Conservation (phyloP, 2,113 vertebrate genomes). For the Potamarius usumacintae region DNA sequence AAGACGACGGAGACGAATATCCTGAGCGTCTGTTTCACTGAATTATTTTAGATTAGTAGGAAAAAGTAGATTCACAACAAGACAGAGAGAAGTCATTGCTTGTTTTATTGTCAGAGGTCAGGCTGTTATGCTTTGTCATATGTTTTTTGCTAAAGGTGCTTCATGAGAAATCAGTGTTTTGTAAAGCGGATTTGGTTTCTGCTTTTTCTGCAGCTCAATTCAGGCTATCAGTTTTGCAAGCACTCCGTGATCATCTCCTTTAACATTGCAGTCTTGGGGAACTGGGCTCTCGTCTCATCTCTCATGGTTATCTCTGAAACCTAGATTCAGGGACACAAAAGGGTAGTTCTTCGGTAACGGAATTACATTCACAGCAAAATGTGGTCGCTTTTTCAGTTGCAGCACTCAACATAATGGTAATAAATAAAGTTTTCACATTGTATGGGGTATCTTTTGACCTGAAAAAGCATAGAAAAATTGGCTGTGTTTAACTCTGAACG, state of each 20-base stretch:
- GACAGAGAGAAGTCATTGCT: neutral
- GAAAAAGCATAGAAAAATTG: too few relatives aligned
- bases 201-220: neutral
- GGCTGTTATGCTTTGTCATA: neutral
- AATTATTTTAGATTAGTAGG: neutral
- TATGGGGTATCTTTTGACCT: too few relatives aligned
- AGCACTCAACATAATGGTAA: too few relatives aligned
- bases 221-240: neutral
- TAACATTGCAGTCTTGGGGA: neutral
- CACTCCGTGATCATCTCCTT: neutral
- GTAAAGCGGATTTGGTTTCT: neutral
- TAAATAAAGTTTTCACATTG: too few relatives aligned
- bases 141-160: neutral
- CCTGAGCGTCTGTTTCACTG: neutral
- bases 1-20: slow-evolving; percentile 5
- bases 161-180: neutral
- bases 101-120: slow-evolving; percentile 8
- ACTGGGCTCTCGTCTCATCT: neutral
- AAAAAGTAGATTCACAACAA: neutral
- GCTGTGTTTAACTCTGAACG: too few relatives aligned
- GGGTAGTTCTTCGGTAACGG: too few relatives aligned
- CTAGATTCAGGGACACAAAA: too few relatives aligned
- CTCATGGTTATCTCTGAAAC: neutral
- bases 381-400: too few relatives aligned
- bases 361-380: too few relatives aligned